Percentiles rank a stretch among this genome's conserved stretches.
These are phyloP conservation scores for Sarcophaga rosellei DNA, from an alignment of 2,888 invertebrate genomes.

Conservation along the genomic window DNA sequence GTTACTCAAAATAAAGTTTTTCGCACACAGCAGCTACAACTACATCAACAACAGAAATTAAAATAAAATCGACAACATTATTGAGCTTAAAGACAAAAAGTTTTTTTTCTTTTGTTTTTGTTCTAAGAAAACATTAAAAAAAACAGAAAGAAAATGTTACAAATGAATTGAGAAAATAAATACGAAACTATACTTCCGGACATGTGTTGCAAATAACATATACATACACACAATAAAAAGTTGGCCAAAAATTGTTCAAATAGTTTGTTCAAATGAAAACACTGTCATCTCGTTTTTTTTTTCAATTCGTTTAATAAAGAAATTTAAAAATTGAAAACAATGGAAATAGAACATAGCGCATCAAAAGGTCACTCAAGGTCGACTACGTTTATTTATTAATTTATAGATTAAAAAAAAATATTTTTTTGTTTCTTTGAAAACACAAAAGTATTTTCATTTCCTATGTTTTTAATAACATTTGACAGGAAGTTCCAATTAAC, in stretches of 20 bases:
- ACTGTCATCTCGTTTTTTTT: background rate
- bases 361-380: too few species aligned
- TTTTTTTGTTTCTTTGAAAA: too few species aligned
- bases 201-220: constrained; percentile 58
- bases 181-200: constrained; percentile 49
- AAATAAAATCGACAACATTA: background rate
- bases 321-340: background rate
- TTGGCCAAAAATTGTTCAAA: constrained; percentile 32
- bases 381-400: too few species aligned
- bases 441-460: too few species aligned
- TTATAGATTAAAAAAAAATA: too few species aligned
- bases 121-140: background rate
- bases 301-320: background rate
- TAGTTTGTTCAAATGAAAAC: constrained; percentile 18
- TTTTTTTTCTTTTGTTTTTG: constrained; percentile 23
- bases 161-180: background rate
- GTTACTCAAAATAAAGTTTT: constrained; percentile 57
- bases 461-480: too few species aligned
- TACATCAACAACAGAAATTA: constrained; percentile 9
- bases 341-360: too few species aligned
- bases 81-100: constrained; percentile 18
- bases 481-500: too few species aligned
- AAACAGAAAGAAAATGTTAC: background rate
- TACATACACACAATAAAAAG: constrained; percentile 29
- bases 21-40: background rate